Base-by-base conservation (phyloP, 2,888 invertebrate genomes). In the Watsonalla binaria region DNA sequence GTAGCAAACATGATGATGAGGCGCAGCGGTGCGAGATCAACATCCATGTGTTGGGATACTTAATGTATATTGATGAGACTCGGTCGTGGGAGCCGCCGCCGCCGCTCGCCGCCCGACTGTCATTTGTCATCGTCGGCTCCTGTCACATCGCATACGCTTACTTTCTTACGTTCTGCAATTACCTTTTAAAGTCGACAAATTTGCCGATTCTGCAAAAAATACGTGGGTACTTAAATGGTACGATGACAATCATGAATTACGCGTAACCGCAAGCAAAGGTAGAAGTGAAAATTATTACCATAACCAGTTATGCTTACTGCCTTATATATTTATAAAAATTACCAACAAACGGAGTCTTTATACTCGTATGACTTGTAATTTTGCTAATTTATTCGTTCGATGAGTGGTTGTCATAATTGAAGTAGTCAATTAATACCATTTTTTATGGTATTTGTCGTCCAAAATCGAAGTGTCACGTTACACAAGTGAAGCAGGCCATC, bases 61-160 rank as follows among this genome's bases (percentile, higher is more conserved):
- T 76, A 78, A 80, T 80, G 78, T 78, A 76, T 80, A 84, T 83
- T 86, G 78, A 86, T 83, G 85, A 82, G 76, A 75, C 68, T 62
- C 68, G 66, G 74, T 74, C 83, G 84, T 84, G 84, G 80, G 84
- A 85, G 80, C 80, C 75, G 66, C 70, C 73, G 81, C 80, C 75
- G 66, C 69, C 73, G 65, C 71, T 58, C 60, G 60, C 62, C 67
- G 61, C 60, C 60, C 63, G 66, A 61, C 77, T 71, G 78, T 88
- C 88, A 87, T 90, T 89, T 88, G 86, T 89, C 89, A 88, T 86
- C 83, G 79, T 81, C 74, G 70, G 81, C 74, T 80, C 81, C 82
- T 82, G 86, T 86, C 86, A 84, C 79, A 74, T 73, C 76, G 71
- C 71, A 68, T 78, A 76, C 81, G 78, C 80, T 81, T 81, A 76